These are phyloP conservation scores for Bothrops jararaca DNA, from an alignment of 2,113 vertebrate species.

Conservation along the genomic window DNA sequence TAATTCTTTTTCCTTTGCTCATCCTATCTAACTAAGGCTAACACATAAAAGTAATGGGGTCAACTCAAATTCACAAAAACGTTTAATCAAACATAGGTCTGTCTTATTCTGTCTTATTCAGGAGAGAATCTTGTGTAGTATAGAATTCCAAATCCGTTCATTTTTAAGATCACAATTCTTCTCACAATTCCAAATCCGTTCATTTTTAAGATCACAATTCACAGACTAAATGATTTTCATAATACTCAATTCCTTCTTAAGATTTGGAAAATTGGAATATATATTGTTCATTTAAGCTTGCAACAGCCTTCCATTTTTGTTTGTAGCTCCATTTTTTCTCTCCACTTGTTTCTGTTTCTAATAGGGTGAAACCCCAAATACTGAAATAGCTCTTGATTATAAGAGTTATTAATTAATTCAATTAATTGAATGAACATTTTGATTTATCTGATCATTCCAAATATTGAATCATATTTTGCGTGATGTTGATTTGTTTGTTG, in stretches of 20 bases:
- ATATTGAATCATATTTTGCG: neutral
- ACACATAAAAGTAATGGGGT: neutral
- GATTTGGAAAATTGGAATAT: neutral
- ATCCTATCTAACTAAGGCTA: neutral
- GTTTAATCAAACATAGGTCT: neutral
- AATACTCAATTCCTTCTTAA: neutral
- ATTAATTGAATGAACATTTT: neutral
- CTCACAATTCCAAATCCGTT: too few species aligned
- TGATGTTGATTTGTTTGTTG: neutral
- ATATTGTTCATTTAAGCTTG: neutral
- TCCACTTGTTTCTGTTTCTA: neutral
- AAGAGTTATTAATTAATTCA: neutral
- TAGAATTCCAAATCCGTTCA: neutral
- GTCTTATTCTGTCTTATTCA: neutral
- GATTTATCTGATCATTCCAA: neutral
- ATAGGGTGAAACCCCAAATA: neutral
- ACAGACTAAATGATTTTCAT: neutral
- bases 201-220: neutral
- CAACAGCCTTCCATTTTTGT: neutral
- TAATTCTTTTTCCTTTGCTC: neutral
- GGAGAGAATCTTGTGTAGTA: neutral
- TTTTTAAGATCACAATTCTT: neutral
- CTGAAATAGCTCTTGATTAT: neutral
- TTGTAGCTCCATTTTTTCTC: neutral
- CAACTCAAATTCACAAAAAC: neutral